phyloP scores from a whole-genome alignment of 1,140 invertebrate genomes.

The Panulirus ornatus region DNA sequence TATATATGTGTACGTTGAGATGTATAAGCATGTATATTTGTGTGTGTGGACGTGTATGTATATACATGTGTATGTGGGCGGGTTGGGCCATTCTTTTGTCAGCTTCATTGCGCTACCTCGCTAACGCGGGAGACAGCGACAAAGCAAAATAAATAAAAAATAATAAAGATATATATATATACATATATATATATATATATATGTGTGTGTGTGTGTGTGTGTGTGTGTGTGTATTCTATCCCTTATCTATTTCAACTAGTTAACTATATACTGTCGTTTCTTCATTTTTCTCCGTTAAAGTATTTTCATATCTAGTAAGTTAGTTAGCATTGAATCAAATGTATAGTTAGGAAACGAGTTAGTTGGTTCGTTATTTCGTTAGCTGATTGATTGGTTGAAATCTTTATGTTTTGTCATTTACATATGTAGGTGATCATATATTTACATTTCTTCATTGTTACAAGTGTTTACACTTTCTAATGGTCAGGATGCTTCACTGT shows the following conservation, averaged over 20 bases:
- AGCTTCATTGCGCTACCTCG: not conserved
- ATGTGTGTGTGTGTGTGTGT: conserved; percentile 7
- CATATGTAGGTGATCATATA: too few relatives aligned
- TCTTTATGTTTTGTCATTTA: too few relatives aligned
- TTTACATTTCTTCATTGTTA: too few relatives aligned
- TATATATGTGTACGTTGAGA: too few relatives aligned
- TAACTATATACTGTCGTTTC: not conserved
- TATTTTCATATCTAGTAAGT: not conserved
- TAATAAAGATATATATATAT: not conserved
- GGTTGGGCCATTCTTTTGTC: not conserved
- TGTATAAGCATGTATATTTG: too few relatives aligned
- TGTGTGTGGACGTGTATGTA: too few relatives aligned
- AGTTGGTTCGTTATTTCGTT: not conserved
- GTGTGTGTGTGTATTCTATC: not conserved
- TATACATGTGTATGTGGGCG: too few relatives aligned
- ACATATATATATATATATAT: not conserved
- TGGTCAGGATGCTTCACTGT: too few relatives aligned
- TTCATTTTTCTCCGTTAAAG: not conserved
- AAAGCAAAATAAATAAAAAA: not conserved
- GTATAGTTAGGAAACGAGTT: not conserved
- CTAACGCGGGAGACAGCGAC: not conserved
- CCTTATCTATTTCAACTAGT: too few relatives aligned
- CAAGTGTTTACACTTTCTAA: too few relatives aligned
- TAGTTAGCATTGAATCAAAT: not conserved
- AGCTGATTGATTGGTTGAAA: not conserved